phyloP scores from a whole-genome alignment of 2,797 vertebrate genomes.

The Aulostomus chinensis region DNA sequence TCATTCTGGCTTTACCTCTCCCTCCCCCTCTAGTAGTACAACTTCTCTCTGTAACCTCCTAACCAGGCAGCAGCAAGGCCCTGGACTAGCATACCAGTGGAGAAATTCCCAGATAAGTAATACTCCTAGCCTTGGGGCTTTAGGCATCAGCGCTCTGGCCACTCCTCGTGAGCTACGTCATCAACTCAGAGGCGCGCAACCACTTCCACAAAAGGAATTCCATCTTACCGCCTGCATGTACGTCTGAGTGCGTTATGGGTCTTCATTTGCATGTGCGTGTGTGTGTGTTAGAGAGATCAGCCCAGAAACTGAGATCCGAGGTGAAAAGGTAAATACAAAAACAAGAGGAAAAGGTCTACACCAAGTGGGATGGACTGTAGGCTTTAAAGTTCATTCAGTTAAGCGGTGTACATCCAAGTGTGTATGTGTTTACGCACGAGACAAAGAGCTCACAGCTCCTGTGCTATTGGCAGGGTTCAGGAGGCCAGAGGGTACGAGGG shows the following conservation, averaged over 20 bases:
- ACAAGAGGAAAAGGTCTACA: conserved; percentile 6
- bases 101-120: conserved; percentile 85
- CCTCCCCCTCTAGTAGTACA: conserved; percentile 18
- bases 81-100: conserved; percentile 73
- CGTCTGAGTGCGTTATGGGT: conserved; percentile 56
- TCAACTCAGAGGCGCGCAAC: conserved; percentile 60
- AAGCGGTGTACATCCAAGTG: conserved; percentile 6
- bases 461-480: conserved; percentile 75
- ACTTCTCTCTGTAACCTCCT: conserved; percentile 49
- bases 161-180: conserved; percentile 72
- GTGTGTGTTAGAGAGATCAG: conserved; percentile 28
- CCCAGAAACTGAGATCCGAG: conserved; percentile 4
- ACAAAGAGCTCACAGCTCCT: conserved; percentile 78
- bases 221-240: conserved; percentile 74
- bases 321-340: conserved; percentile 14
- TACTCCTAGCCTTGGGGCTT: conserved; percentile 71
- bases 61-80: conserved; percentile 45
- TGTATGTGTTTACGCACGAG: conserved; percentile 29
- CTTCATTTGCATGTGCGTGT: conserved; percentile 27
- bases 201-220: conserved; percentile 88
- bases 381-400: conserved; percentile 7
- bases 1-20: conserved; percentile 11
- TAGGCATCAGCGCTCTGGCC: conserved; percentile 65
- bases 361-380: neutral
- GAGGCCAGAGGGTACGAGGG: conserved; percentile 78